A percentile compares a stretch with the other conserved stretches of the same genome.
Conservation (phyloP, 1,140 invertebrate species). For the Tetramorium parvispinum region DNA sequence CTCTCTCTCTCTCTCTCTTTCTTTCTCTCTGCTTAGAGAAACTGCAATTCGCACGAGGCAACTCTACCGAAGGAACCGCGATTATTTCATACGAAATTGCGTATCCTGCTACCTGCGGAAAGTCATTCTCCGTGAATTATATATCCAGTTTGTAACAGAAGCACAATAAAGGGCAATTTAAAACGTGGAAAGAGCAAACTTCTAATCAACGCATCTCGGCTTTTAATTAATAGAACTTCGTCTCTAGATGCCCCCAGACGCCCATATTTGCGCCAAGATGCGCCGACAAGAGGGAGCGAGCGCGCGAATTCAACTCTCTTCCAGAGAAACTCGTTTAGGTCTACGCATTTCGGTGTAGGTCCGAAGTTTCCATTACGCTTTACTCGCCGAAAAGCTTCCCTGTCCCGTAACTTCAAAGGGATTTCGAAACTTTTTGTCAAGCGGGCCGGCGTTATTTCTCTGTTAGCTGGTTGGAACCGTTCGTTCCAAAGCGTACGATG, state of each 20-base stretch:
- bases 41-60: not conserved
- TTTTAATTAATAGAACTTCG: constrained; percentile 49
- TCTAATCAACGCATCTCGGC: constrained; percentile 30
- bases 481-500: constrained; percentile 52
- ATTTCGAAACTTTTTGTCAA: constrained; percentile 62
- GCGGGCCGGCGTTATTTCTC: constrained; percentile 48
- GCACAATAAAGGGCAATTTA: constrained; percentile 35
- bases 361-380: constrained; percentile 43
- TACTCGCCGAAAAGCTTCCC: constrained; percentile 32
- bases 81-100: constrained; percentile 27
- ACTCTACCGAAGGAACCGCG: constrained; percentile 23
- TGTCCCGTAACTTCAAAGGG: constrained; percentile 61
- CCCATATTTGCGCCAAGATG: constrained; percentile 37
- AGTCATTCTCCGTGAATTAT: constrained; percentile 10
- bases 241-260: not conserved
- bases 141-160: not conserved
- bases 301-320: constrained; percentile 5
- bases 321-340: constrained; percentile 48
- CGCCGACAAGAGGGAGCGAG: not conserved
- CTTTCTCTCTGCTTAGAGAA: not conserved
- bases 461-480: constrained; percentile 46
- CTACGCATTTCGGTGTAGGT: constrained; percentile 33
- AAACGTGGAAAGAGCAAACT: constrained; percentile 33
- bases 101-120: constrained; percentile 3
- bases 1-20: not conserved